Evolutionary conservation across 2,797 vertebrate genomes (phyloP), one percentile per base, ranked within the genome.

Genomic region (Argyrosomus regius): DNA sequence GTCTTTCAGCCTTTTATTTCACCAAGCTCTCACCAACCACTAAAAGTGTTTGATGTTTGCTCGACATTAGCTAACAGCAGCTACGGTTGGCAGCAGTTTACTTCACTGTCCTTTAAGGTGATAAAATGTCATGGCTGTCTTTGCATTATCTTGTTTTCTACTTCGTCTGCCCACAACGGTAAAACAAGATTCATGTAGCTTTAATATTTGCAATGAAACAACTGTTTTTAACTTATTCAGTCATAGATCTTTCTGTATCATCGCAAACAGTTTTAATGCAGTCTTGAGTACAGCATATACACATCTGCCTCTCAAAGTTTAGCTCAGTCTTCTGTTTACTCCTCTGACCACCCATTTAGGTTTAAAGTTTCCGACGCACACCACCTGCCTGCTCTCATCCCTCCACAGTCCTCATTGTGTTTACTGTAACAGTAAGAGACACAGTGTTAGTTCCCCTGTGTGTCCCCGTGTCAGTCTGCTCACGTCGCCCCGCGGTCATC

Each of bases 351-450:
- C 66, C 43, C 83, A 31, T 58, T 20, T 1, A 24, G 65, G 45
- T 68, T 70, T 24, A 46, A 67, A 5, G 54, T 71, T 62, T 3
- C 59, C 31, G 12, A 2, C 31, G 3, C 9, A 6, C 54, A 46
- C 73, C 71, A 48, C 75, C 78, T n/a, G 31, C 28, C 57, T 12
- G 54, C 63, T 10, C 72, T 43, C 18, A 0, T 73, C 24, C 62
- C 28, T 22, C 49, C 11, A 1, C 35, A 3, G 48, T 48, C 52
- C 61, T 67, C 41, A 0, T 10, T 26, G 18, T 81, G 75, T 87
- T 81, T 86, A 50, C 74, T 20, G 80, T 66, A 66, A 65, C 74
- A 48, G 65, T 20, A 4, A 57, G 26, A 49, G 58, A 65, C 46
- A 3, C 48, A 1, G 58, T 1, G 6, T 57, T 4, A 1, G 39